These are phyloP conservation scores for Patella ulyssiponensis DNA, from an alignment of 2,888 invertebrate genomes.

Conservation along the genomic window DNA sequence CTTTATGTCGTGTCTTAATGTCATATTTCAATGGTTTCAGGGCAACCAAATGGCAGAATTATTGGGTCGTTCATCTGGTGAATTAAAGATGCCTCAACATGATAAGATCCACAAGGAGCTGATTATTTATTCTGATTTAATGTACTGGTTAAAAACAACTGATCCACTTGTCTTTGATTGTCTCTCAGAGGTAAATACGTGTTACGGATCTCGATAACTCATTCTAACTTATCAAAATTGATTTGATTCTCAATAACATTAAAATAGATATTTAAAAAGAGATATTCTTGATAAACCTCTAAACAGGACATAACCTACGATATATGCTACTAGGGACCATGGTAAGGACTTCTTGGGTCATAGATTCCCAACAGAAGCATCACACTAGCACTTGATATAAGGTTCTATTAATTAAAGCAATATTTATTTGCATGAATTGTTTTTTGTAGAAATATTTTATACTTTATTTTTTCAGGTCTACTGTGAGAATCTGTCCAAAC, in stretches of 20 bases:
- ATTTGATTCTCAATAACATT: too few relatives aligned
- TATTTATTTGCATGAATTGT: not conserved
- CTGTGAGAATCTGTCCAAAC: slow-evolving; percentile 85
- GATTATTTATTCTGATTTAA: slow-evolving; percentile 87
- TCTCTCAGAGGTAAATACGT: slow-evolving; percentile 77
- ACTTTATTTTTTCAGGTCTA: slow-evolving; percentile 76
- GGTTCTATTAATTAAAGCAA: not conserved
- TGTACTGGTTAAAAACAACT: slow-evolving; percentile 92
- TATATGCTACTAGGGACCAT: too few relatives aligned
- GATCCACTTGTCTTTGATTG: slow-evolving; percentile 85
- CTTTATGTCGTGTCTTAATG: not conserved
- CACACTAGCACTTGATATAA: too few relatives aligned
- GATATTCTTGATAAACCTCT: not conserved
- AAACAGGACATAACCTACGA: too few relatives aligned
- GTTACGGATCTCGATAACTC: not conserved
- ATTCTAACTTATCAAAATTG: too few relatives aligned
- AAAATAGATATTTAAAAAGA: too few relatives aligned
- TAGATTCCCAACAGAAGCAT: too few relatives aligned
- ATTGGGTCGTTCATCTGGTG: slow-evolving; percentile 70
- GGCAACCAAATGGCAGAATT: slow-evolving; percentile 82
- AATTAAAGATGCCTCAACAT: slow-evolving; percentile 83
- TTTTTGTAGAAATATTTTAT: not conserved
- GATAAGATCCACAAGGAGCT: slow-evolving; percentile 88
- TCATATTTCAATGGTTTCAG: slow-evolving; percentile 62
- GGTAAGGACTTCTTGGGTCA: too few relatives aligned